Evolutionary conservation across 2,888 invertebrate genomes (phyloP), one percentile per base, ranked within the genome.

Genomic region (Ophion ventricosus): DNA sequence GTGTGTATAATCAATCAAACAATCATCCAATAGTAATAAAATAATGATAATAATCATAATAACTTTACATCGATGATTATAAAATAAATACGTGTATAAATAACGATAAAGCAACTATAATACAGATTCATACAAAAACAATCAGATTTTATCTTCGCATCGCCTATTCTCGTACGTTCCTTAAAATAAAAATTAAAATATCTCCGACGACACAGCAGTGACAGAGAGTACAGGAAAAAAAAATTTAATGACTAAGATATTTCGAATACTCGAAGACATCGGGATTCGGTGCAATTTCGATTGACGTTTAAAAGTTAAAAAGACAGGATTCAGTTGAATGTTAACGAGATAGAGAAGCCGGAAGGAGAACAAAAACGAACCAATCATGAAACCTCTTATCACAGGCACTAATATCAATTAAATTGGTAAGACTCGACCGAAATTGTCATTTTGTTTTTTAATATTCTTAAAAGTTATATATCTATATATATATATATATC

Each of bases 51-150:
- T 75, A 70, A 64, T 72, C 64, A 77, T 80, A 76, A 77, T 80
- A 75, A 83, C 89, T 90, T 91, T 89, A 90, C 90, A 91, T 88
- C 88, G 89, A 92, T 86, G 87, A 90, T 91, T 90, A 90, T 88
- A 88, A 92, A 93, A 93, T 93, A 92, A 92, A 93, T 92, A 92
- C 88, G 90, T 88, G 88, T 90, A 92, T 92, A 92, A 92, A 92
- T 92, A 92, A 92, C 90, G 89, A 90, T 92, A 91, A 91, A 91
- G 89, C 90, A 91, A 92, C 92, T 93, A 93, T 92, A 89, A 92
- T 92, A 93, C 92, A 92, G 87, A 91, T 92, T 87, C 91, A 91
- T 86, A 86, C 82, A 88, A 87, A 87, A 88, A 87, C 87, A 87
- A 87, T 86, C 67, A 83, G 75, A 84, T 85, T 70, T 77, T 69